These are phyloP conservation scores for Listronotus bonariensis DNA, from an alignment of 1,140 invertebrate genomes.

Conservation along the genomic window DNA sequence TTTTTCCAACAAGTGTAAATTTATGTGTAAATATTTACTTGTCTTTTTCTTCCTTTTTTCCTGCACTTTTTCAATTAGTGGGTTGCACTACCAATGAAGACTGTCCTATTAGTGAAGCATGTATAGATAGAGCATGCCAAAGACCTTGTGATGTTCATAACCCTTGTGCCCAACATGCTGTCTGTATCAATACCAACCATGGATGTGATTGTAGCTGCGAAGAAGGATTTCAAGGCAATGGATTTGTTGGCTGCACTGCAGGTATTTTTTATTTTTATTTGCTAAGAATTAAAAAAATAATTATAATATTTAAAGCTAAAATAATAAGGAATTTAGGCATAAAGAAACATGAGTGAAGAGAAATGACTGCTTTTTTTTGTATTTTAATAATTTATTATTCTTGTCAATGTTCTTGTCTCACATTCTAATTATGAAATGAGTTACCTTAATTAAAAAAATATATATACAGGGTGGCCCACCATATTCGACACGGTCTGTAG, in stretches of 20 bases:
- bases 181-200: slow-evolving; percentile 88
- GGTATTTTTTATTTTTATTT: slow-evolving; percentile 59
- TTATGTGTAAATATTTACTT: slow-evolving; percentile 42
- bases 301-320: too few species aligned
- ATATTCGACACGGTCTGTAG: too few species aligned
- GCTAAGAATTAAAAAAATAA: background rate
- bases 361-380: too few species aligned
- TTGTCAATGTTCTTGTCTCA: too few species aligned
- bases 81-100: slow-evolving; percentile 81
- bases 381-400: too few species aligned
- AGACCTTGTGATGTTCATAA: slow-evolving; percentile 81
- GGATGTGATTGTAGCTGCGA: slow-evolving; percentile 82
- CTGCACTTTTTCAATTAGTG: slow-evolving; percentile 60
- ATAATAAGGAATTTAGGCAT: too few species aligned
- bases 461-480: too few species aligned
- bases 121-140: slow-evolving; percentile 78
- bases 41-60: slow-evolving; percentile 52
- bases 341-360: too few species aligned
- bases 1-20: slow-evolving; percentile 18
- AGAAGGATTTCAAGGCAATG: slow-evolving; percentile 85
- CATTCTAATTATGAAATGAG: too few species aligned
- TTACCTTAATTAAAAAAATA: too few species aligned
- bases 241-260: slow-evolving; percentile 75
- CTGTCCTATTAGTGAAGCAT: slow-evolving; percentile 79
- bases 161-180: slow-evolving; percentile 80